phyloP scores from a whole-genome alignment of 2,113 vertebrate species.

The Dipodomys spectabilis region DNA sequence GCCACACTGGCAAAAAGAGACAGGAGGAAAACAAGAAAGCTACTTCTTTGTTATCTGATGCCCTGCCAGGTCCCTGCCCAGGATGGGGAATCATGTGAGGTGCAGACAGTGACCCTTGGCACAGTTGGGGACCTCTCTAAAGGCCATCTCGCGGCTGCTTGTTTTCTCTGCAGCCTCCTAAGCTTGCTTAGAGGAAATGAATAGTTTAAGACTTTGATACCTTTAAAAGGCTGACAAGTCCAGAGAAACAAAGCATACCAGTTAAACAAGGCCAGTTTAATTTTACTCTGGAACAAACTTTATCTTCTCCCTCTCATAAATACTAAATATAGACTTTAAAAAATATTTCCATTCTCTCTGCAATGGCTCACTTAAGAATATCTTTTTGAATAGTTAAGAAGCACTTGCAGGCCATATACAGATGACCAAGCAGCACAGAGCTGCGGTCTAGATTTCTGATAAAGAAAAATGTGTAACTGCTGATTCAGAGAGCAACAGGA shows the following conservation, averaged over 20 bases:
- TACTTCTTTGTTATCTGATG: neutral
- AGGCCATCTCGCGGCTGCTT: neutral
- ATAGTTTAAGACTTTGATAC: neutral
- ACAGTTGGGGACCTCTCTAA: neutral
- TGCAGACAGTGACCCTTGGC: neutral
- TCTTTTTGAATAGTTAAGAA: slow-evolving; percentile 52
- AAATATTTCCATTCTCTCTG: slow-evolving; percentile 65
- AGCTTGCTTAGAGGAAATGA: neutral
- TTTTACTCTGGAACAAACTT: slow-evolving; percentile 10
- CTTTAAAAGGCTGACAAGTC: neutral
- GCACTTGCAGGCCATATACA: neutral
- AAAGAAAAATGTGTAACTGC: neutral
- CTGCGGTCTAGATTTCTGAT: neutral
- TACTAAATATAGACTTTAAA: slow-evolving; percentile 43
- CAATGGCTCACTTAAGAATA: slow-evolving; percentile 34
- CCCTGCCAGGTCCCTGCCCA: neutral
- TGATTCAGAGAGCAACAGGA: slow-evolving; percentile 15
- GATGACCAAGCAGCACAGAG: slow-evolving; percentile 27
- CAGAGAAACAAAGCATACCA: neutral
- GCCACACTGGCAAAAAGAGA: neutral
- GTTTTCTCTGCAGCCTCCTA: neutral
- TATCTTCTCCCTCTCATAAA: slow-evolving; percentile 2
- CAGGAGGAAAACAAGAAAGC: neutral
- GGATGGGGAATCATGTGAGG: neutral
- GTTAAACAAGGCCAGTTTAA: neutral